Conservation (phyloP, 2,888 invertebrate species). For the Dicycla oo region DNA sequence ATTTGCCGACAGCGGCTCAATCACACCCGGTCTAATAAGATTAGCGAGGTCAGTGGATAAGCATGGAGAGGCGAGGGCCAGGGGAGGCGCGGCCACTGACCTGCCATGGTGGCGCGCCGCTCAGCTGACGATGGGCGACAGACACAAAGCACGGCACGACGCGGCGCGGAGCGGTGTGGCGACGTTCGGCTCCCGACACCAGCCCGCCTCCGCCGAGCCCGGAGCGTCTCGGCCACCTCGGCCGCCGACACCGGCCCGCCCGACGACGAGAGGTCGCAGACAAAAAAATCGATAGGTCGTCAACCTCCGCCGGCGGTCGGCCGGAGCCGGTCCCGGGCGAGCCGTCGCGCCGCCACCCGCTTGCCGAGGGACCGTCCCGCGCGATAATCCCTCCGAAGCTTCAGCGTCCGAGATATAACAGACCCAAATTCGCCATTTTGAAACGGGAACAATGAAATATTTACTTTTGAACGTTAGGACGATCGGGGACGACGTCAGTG, state of each 20-base stretch:
- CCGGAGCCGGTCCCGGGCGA: conserved; percentile 81
- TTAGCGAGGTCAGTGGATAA: conserved; percentile 67
- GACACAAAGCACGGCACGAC: conserved; percentile 65
- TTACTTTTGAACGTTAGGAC: conserved; percentile 86
- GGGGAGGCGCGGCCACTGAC: conserved; percentile 77
- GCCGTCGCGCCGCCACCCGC: conserved; percentile 75
- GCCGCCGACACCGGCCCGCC: conserved; percentile 81
- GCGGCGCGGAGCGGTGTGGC: conserved; percentile 57
- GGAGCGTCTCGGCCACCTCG: conserved; percentile 75
- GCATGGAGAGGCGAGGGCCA: conserved; percentile 65
- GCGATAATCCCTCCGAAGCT: conserved; percentile 63
- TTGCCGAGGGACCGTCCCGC: conserved; percentile 68
- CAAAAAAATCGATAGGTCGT: conserved; percentile 90
- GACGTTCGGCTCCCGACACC: conserved; percentile 61
- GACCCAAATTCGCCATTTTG: conserved; percentile 89
- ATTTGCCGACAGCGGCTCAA: conserved; percentile 30
- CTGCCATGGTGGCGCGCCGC: conserved; percentile 74
- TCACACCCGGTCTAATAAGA: conserved; percentile 49
- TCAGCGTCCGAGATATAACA: conserved; percentile 69
- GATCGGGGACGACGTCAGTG: conserved; percentile 75
- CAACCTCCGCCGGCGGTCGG: conserved; percentile 86
- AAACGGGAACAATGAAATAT: conserved; percentile 90
- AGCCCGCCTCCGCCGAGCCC: conserved; percentile 62
- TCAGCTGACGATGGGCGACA: conserved; percentile 74
- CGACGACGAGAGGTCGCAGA: conserved; percentile 87